Evolutionary conservation across 2,888 invertebrate genomes (phyloP).

Genomic region (Drosophila planitibia): DNA sequence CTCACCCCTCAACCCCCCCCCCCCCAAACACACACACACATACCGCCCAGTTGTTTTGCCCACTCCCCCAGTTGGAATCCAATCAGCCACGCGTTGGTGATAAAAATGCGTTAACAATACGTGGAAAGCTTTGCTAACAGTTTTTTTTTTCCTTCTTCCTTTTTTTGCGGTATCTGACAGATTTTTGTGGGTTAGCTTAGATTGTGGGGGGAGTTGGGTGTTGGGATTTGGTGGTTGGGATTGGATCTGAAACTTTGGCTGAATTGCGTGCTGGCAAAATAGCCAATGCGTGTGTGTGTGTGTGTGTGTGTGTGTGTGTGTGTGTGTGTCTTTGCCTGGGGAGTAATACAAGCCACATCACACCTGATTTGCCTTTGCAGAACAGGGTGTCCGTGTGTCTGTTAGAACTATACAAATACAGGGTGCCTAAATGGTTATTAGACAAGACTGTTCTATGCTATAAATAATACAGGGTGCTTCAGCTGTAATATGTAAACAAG

Average conservation of each 20-base stretch:
- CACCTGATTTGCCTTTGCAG: conserved; percentile 65
- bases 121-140: conserved; percentile 80
- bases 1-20: background rate
- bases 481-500: background rate
- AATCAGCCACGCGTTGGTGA: conserved; percentile 83
- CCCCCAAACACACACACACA: background rate
- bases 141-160: conserved; percentile 54
- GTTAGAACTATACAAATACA: background rate
- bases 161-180: conserved; percentile 75
- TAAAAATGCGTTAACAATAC: conserved; percentile 82
- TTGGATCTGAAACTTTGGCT: conserved; percentile 9
- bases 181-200: conserved; percentile 73
- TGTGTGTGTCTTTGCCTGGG: conserved; percentile 21
- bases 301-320: conserved; percentile 2
- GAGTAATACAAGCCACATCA: conserved; percentile 61
- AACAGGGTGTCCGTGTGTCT: conserved; percentile 34
- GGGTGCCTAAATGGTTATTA: conserved; percentile 3
- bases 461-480: background rate
- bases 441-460: background rate
- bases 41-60: conserved; percentile 15
- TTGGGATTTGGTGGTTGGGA: background rate
- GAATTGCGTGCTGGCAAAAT: conserved; percentile 49
- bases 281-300: conserved; percentile 22
- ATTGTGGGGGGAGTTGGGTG: conserved; percentile 13
- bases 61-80: conserved; percentile 63